These are phyloP conservation scores for Phylloscopus collybita DNA, from an alignment of 2,797 vertebrate genomes.

Conservation along the genomic window DNA sequence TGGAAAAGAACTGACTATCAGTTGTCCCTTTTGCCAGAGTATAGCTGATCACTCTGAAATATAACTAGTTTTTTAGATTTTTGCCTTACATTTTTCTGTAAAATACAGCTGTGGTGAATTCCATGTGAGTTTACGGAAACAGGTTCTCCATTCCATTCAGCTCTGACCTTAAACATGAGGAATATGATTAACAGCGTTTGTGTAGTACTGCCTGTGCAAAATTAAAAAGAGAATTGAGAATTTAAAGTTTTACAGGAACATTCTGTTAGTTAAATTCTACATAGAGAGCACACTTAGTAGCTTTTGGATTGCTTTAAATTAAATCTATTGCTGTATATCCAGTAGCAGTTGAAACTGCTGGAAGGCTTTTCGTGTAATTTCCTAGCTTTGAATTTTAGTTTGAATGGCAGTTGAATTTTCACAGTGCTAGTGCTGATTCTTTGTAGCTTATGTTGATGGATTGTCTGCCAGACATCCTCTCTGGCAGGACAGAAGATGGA, in stretches of 20 bases:
- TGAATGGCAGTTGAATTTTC: conserved; percentile 33
- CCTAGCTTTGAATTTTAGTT: conserved; percentile 33
- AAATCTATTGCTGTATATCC: not conserved
- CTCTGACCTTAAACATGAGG: conserved; percentile 13
- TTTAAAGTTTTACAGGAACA: not conserved
- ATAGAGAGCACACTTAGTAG: not conserved
- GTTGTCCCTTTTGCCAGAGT: not conserved
- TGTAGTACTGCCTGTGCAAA: not conserved
- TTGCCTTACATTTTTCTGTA: not conserved
- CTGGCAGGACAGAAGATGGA: not conserved
- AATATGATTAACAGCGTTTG: not conserved
- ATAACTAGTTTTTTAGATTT: not conserved
- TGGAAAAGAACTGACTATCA: not conserved
- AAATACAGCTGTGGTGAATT: not conserved
- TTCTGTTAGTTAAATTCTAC: conserved; percentile 5
- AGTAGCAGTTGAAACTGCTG: not conserved
- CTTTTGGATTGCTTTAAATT: conserved; percentile 16
- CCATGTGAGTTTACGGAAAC: not conserved
- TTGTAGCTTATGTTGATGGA: conserved; percentile 25
- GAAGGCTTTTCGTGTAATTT: conserved; percentile 45
- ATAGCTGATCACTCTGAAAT: not conserved
- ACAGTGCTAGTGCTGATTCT: not conserved
- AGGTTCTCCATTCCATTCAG: not conserved
- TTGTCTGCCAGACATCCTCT: conserved; percentile 28
- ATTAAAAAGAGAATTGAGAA: conserved; percentile 37